Conservation (phyloP, 1,140 invertebrate species). For the Euura saliciscinereae region DNA sequence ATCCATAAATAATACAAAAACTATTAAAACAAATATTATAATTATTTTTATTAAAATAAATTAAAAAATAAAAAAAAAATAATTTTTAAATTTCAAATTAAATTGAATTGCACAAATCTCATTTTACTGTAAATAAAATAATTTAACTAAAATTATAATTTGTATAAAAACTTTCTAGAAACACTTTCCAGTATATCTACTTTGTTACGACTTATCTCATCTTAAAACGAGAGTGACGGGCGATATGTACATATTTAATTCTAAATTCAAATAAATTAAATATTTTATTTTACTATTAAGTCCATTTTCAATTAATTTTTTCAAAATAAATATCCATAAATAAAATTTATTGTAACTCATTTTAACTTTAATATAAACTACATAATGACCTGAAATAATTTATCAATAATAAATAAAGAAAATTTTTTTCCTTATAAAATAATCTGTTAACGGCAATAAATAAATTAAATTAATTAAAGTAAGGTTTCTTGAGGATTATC, state of each 20-base stretch:
- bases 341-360: constrained; percentile 60
- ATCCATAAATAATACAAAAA: constrained; percentile 51
- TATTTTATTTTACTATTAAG: constrained; percentile 62
- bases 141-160: constrained; percentile 60
- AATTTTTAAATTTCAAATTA: constrained; percentile 46
- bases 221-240: constrained; percentile 67
- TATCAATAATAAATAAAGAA: constrained; percentile 48
- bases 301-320: constrained; percentile 55
- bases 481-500: constrained; percentile 63
- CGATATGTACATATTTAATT: constrained; percentile 69
- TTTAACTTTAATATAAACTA: constrained; percentile 59
- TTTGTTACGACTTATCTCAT: constrained; percentile 53
- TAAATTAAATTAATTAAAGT: constrained; percentile 60
- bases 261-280: constrained; percentile 52
- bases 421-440: constrained; percentile 58
- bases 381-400: constrained; percentile 64
- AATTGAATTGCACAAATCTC: constrained; percentile 55
- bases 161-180: constrained; percentile 59
- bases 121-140: constrained; percentile 65
- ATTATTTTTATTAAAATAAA: constrained; percentile 37
- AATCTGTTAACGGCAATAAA: constrained; percentile 63
- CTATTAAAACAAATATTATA: constrained; percentile 58
- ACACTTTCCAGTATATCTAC: constrained; percentile 67
- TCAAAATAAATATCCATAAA: constrained; percentile 43
- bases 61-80: constrained; percentile 39